Base-by-base conservation (phyloP, 2,888 invertebrate species). In the Ornithoptera alexandrae region DNA sequence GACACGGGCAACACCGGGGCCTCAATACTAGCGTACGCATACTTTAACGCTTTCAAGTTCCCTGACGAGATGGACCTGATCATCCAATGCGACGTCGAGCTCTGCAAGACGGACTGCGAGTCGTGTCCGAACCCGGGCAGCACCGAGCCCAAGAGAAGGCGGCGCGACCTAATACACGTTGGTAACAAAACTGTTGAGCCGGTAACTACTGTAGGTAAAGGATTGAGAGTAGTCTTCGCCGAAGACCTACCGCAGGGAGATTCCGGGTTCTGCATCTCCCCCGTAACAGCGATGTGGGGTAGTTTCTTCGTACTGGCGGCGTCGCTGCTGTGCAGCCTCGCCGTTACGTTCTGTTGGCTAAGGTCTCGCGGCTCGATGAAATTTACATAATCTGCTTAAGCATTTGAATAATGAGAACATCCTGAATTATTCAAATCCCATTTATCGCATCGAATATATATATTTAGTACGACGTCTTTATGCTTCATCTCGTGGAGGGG, bases 21-120 rank as follows among this genome's bases (percentile, higher is more conserved):
- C 12, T 95, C 96, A 6, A 94, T 96, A 30, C 95, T 96, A 39
- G 96, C 96, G 0, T 97, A 94, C 77, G 96, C 97, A 0, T 96
- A 93, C 92, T 96, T 97, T 88, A 96, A 95, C 81, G 96, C 96
- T 0, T 96, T 96, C 86, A 97, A 97, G 85, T 97, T 97, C 92
- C 97, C 97, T 0, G 97, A 97, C 79, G 95, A 96, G 63, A 96
- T 96, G 95, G 97, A 97, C 77, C 88, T 97, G 64, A 95, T 95
- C 75, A 94, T 97, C 71, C 96, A 97, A 82, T 97, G 97, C 78
- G 96, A 96, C 73, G 95, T 97, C 0, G 97, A 97, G 79, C 87
- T 97, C 0, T 97, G 97, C 80, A 97, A 97, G 86, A 95, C 95
- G 18, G 95, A 96, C 76, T 97, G 97, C 78, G 95, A 95, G 70